Conservation (phyloP, 92 coral and sea anemone species). For the Actinernus sp. region DNA sequence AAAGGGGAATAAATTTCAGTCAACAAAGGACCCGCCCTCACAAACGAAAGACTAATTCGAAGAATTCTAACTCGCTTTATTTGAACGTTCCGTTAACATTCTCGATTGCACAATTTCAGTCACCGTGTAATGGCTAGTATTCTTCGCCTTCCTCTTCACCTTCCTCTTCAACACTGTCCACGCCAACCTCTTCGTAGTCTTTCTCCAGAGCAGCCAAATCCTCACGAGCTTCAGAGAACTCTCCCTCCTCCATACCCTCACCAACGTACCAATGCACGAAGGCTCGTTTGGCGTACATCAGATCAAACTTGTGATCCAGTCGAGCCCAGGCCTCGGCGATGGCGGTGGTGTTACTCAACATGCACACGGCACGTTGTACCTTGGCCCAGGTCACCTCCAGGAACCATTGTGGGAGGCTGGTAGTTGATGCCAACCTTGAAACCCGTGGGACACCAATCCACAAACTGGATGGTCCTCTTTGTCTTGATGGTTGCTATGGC, state of each 20-base stretch:
- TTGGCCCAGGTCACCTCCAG: slow-evolving; percentile 85
- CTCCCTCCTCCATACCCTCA: slow-evolving; percentile 94
- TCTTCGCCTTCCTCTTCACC: slow-evolving; percentile 86
- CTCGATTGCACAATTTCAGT: too few species aligned
- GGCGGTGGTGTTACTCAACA: slow-evolving; percentile 89
- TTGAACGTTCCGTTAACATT: too few species aligned
- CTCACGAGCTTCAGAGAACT: slow-evolving; percentile 92
- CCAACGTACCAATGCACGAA: slow-evolving; percentile 93
- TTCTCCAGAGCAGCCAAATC: slow-evolving; percentile 90
- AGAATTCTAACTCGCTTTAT: too few species aligned
- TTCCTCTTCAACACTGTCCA: slow-evolving; percentile 64
- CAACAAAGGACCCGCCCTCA: too few species aligned
- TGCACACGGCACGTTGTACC: slow-evolving; percentile 88
- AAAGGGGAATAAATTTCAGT: too few species aligned
- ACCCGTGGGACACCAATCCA: slow-evolving; percentile 92
- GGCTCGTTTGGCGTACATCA: slow-evolving; percentile 87
- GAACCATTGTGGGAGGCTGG: slow-evolving; percentile 79
- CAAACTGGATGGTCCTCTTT: slow-evolving; percentile 81
- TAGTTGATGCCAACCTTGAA: slow-evolving; percentile 90
- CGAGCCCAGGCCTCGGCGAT: slow-evolving; percentile 90
- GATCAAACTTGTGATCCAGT: slow-evolving; percentile 79
- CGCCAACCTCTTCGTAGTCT: slow-evolving; percentile 86
- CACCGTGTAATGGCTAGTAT: slow-evolving; percentile 51
- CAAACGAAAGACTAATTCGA: too few species aligned
- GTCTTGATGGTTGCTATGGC: slow-evolving; percentile 82